phyloP scores from a whole-genome alignment of 2,113 vertebrate genomes.

The Microtus oregoni region DNA sequence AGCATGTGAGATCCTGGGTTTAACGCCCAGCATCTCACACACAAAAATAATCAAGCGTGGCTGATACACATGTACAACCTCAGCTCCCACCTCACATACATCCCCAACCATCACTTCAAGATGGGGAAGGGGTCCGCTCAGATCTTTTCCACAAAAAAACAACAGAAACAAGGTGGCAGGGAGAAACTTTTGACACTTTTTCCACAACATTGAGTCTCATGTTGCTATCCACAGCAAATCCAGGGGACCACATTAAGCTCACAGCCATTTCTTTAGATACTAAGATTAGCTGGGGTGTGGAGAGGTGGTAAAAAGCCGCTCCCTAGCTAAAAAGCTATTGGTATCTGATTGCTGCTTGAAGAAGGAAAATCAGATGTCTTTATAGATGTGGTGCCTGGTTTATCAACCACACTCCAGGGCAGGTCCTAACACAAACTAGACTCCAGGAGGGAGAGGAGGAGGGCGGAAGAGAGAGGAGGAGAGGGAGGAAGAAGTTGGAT shows the following conservation, averaged over 20 bases:
- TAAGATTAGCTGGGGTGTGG: neutral
- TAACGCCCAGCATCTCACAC: neutral
- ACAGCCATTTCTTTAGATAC: neutral
- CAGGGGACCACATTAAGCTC: neutral
- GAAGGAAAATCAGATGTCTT: neutral
- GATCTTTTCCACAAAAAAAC: neutral
- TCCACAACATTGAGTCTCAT: neutral
- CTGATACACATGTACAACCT: neutral
- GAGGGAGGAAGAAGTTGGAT: neutral
- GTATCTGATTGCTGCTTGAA: neutral
- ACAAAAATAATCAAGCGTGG: neutral
- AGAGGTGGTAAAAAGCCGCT: neutral
- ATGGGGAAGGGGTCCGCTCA: neutral
- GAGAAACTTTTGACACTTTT: neutral
- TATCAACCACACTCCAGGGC: neutral
- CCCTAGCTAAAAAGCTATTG: neutral
- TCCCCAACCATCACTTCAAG: neutral
- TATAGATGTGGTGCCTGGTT: neutral
- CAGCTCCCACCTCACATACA: neutral
- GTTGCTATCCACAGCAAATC: neutral
- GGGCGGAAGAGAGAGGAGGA: neutral
- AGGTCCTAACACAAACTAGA: neutral
- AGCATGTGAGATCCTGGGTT: neutral
- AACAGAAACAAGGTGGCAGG: neutral
- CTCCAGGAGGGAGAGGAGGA: neutral